phyloP scores from a whole-genome alignment of 2,888 invertebrate species.

The Plutella xylostella region DNA sequence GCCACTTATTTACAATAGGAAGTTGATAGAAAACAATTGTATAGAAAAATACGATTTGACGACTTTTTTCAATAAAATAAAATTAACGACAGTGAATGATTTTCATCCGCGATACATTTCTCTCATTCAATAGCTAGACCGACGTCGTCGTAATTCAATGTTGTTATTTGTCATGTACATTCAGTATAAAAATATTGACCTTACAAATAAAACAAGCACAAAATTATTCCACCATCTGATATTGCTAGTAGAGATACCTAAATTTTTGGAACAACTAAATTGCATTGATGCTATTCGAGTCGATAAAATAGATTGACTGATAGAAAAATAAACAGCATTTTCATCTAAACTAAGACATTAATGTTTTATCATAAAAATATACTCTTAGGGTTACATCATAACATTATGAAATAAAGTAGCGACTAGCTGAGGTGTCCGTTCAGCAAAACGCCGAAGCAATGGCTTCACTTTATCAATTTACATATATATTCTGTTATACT shows the following conservation, averaged over 20 bases:
- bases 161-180: too few relatives aligned
- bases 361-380: constrained; percentile 27
- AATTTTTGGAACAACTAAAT: too few relatives aligned
- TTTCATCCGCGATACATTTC: too few relatives aligned
- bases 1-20: constrained; percentile 32
- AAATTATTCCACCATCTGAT: too few relatives aligned
- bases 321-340: constrained; percentile 50
- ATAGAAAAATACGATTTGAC: constrained; percentile 27
- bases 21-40: constrained; percentile 21
- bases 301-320: constrained; percentile 26
- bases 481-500: neutral
- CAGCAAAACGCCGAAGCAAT: neutral
- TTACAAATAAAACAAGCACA: too few relatives aligned
- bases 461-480: neutral
- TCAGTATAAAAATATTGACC: too few relatives aligned
- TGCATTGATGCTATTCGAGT: constrained; percentile 17
- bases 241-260: too few relatives aligned
- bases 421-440: constrained; percentile 10
- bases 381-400: constrained; percentile 24
- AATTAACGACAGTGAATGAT: too few relatives aligned
- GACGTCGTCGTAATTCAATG: too few relatives aligned
- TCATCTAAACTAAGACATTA: constrained; percentile 15
- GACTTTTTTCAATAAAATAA: too few relatives aligned
- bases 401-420: constrained; percentile 24
- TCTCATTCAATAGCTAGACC: too few relatives aligned